A percentile compares a stretch with the other conserved stretches of the same genome.
Evolutionary conservation across 2,113 vertebrate genomes (phyloP).

Genomic region (Nettapus auritus): DNA sequence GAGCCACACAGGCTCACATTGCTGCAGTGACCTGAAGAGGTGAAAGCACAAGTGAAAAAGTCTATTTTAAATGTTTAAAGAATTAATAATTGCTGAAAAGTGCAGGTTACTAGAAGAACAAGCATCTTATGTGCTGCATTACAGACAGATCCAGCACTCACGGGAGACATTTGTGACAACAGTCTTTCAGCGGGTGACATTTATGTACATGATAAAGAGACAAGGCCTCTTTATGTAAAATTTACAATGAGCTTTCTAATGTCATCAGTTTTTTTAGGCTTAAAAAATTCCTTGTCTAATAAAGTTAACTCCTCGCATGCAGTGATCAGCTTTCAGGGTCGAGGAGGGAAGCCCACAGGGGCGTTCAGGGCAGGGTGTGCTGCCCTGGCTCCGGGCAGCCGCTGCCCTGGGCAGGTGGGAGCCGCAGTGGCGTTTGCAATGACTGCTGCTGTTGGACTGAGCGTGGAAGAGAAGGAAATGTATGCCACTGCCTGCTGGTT

Average conservation of each 20-base stretch:
- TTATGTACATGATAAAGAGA: conserved; percentile 57
- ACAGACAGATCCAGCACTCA: conserved; percentile 49
- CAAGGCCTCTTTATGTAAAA: conserved; percentile 53
- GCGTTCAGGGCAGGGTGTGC: rapidly evolving
- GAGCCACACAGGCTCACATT: neutral
- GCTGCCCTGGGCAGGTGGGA: rapidly evolving
- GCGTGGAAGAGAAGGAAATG: neutral
- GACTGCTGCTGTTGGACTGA: neutral
- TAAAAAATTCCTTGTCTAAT: neutral
- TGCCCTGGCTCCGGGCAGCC: neutral
- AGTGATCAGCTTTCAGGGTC: neutral
- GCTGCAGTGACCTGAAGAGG: conserved; percentile 30
- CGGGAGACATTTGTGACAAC: conserved; percentile 68
- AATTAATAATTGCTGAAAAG: conserved; percentile 62
- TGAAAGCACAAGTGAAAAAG: conserved; percentile 50
- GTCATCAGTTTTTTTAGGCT: conserved; percentile 31
- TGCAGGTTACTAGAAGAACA: conserved; percentile 33
- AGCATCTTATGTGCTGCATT: neutral
- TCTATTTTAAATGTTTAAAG: conserved; percentile 62
- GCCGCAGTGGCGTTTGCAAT: neutral
- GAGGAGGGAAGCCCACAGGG: rapidly evolving
- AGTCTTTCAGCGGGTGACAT: conserved; percentile 69
- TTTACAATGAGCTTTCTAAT: conserved; percentile 54
- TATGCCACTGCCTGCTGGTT: neutral
- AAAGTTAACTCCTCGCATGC: neutral